phyloP scores from a whole-genome alignment of 2,888 invertebrate species.

The Junonia oenone region DNA sequence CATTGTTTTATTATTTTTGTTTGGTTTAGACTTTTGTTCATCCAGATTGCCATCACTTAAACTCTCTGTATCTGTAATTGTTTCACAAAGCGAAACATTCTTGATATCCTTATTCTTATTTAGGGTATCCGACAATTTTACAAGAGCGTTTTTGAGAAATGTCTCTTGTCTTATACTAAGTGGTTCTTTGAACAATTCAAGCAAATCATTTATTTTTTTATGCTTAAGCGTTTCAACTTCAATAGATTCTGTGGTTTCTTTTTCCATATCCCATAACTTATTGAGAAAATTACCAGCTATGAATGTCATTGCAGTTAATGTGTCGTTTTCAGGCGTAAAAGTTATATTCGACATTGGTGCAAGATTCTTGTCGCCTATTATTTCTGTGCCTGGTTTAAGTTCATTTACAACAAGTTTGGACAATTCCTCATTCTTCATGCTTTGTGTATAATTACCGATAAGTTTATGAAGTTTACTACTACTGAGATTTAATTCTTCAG shows the following conservation, averaged over 20 bases:
- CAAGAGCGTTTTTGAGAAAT: constrained; percentile 58
- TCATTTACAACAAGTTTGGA: constrained; percentile 66
- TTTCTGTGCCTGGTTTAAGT: constrained; percentile 52
- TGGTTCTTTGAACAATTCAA: constrained; percentile 66
- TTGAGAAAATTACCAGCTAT: constrained; percentile 70
- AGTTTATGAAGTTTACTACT: constrained; percentile 41
- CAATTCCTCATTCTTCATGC: constrained; percentile 50
- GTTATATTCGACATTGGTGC: constrained; percentile 62
- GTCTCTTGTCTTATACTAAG: constrained; percentile 59
- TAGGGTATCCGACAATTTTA: constrained; percentile 53
- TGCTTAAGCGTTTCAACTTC: constrained; percentile 59
- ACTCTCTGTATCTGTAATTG: constrained; percentile 39
- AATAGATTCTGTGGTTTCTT: constrained; percentile 44
- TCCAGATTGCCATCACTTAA: constrained; percentile 25
- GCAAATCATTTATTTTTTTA: constrained; percentile 57
- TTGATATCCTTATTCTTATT: constrained; percentile 45
- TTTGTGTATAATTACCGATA: constrained; percentile 48
- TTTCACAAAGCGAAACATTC: constrained; percentile 56
- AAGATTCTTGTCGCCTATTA: constrained; percentile 51
- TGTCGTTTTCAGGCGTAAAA: constrained; percentile 68
- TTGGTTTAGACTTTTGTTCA: constrained; percentile 9
- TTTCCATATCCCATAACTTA: constrained; percentile 67
- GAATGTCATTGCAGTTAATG: constrained; percentile 64
- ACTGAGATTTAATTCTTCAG: constrained; percentile 38
- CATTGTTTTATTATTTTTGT: constrained; percentile 10